phyloP scores from a whole-genome alignment of 2,797 vertebrate species.

The Takifugu ocellatus region DNA sequence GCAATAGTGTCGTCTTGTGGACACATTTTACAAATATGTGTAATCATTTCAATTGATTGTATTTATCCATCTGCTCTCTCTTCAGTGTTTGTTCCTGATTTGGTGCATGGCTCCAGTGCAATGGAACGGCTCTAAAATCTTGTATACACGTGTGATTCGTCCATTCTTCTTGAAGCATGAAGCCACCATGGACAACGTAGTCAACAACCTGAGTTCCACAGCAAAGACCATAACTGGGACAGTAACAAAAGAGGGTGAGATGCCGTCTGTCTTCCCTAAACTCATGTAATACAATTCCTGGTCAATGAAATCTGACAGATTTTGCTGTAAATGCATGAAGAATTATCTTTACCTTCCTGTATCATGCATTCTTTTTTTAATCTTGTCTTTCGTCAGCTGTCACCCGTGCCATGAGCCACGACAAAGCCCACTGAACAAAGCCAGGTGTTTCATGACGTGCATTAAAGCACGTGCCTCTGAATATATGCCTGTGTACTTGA shows the following conservation, averaged over 20 bases:
- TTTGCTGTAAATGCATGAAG: too few species aligned
- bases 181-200: conserved; percentile 76
- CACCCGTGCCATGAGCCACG: conserved; percentile 55
- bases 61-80: conserved; percentile 5
- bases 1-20: conserved; percentile 35
- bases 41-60: too few species aligned
- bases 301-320: too few species aligned
- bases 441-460: background rate
- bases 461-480: conserved; percentile 2
- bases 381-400: conserved; percentile 60
- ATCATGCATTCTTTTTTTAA: background rate
- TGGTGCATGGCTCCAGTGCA: conserved; percentile 93
- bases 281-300: too few species aligned
- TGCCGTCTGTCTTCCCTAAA: conserved; percentile 15
- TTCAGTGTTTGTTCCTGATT: conserved; percentile 89
- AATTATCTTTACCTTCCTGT: background rate
- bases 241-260: conserved; percentile 82
- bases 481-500: conserved; percentile 7
- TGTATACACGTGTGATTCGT: conserved; percentile 82
- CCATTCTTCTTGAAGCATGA: conserved; percentile 90
- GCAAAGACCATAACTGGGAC: conserved; percentile 75
- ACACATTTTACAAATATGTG: conserved; percentile 1
- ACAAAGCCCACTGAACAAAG: conserved; percentile 67
- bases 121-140: conserved; percentile 88
- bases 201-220: conserved; percentile 77